Percentiles rank a stretch among this genome's conserved stretches.
phyloP scores from a whole-genome alignment of 2,888 invertebrate species.

The Caenorhabditis doughertyi region DNA sequence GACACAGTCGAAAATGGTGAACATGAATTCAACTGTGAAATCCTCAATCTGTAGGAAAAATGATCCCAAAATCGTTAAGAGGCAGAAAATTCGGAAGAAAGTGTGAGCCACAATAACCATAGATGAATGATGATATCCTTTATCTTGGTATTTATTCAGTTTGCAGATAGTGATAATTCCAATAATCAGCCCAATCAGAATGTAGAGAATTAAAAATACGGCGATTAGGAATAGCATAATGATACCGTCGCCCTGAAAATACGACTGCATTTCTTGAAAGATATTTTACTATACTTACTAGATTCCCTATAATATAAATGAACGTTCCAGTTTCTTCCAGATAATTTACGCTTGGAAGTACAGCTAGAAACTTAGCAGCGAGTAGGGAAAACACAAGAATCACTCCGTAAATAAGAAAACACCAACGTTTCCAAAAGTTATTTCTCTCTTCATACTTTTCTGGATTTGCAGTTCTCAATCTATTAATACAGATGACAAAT shows the following conservation, averaged over 20 bases:
- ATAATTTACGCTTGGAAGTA: background rate
- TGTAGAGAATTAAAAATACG: slow-evolving; percentile 12
- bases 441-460: slow-evolving; percentile 13
- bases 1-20: slow-evolving; percentile 18
- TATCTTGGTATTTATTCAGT: slow-evolving; percentile 10
- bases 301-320: background rate
- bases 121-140: slow-evolving; percentile 4
- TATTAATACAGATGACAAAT: slow-evolving; percentile 9
- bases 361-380: background rate
- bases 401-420: slow-evolving; percentile 3
- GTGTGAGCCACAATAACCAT: slow-evolving; percentile 4
- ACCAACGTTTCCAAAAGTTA: slow-evolving; percentile 24
- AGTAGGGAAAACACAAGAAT: background rate
- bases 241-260: slow-evolving; percentile 16
- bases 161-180: slow-evolving; percentile 8
- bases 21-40: slow-evolving; percentile 10
- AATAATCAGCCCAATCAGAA: slow-evolving; percentile 1
- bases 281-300: background rate
- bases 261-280: background rate
- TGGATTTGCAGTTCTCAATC: slow-evolving; percentile 23
- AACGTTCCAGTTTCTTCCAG: slow-evolving; percentile 4
- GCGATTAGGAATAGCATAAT: background rate
- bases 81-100: slow-evolving; percentile 20
- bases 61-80: background rate
- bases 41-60: slow-evolving; percentile 19